Percentiles rank a stretch among this genome's conserved stretches.
phyloP scores from a whole-genome alignment of 64 coral and sea anemone genomes.

The Montipora efflorescens region DNA sequence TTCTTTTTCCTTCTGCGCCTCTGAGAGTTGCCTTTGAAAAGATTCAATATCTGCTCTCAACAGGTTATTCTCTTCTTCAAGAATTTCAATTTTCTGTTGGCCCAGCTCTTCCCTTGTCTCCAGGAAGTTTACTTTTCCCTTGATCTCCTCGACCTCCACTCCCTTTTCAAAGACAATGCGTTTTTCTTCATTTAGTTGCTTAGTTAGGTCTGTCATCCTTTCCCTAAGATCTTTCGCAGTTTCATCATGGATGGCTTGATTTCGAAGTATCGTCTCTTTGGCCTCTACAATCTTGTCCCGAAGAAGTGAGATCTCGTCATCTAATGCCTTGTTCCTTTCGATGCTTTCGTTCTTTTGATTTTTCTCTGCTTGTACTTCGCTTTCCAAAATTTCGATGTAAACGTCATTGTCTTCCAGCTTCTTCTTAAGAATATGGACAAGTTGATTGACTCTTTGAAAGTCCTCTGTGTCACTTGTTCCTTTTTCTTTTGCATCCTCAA shows the following conservation, averaged over 20 bases:
- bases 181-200: slow-evolving; percentile 10
- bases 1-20: not conserved
- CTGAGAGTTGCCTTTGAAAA: not conserved
- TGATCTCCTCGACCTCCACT: not conserved
- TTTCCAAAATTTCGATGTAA: slow-evolving; percentile 27
- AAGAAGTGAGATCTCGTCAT: slow-evolving; percentile 20
- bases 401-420: slow-evolving; percentile 16
- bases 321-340: slow-evolving; percentile 55
- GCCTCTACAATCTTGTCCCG: not conserved
- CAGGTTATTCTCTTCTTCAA: slow-evolving; percentile 24
- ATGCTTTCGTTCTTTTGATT: not conserved
- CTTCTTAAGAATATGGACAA: slow-evolving; percentile 22
- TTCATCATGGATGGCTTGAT: slow-evolving; percentile 17
- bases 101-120: not conserved
- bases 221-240: slow-evolving; percentile 12
- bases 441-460: not conserved
- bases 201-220: not conserved
- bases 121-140: not conserved
- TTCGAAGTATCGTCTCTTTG: slow-evolving; percentile 17
- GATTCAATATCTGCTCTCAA: not conserved
- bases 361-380: not conserved
- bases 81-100: slow-evolving; percentile 22
- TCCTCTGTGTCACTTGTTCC: not conserved
- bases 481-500: not conserved
- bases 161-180: not conserved